A percentile compares a stretch with the other conserved stretches of the same genome.
phyloP scores from a whole-genome alignment of 2,888 invertebrate species.

The Drosophila antonietae region DNA sequence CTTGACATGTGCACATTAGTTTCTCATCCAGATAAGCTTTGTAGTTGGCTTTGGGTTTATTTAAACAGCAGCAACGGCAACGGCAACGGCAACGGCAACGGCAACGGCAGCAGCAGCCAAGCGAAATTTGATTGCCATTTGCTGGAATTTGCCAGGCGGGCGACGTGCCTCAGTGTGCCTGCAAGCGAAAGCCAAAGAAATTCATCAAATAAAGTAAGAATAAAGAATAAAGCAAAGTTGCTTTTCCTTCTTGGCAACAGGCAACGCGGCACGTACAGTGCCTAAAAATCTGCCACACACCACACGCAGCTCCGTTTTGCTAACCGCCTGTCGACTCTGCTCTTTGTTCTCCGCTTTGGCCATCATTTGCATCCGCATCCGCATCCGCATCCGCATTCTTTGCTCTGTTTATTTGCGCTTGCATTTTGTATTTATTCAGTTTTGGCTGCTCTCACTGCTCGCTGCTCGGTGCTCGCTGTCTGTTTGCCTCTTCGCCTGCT shows the following conservation, averaged over 20 bases:
- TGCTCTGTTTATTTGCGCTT: slow-evolving; percentile 67
- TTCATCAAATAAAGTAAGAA: slow-evolving; percentile 19
- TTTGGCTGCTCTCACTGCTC: slow-evolving; percentile 27
- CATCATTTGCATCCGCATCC: slow-evolving; percentile 50
- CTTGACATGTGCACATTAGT: slow-evolving; percentile 66
- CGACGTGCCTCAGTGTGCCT: slow-evolving; percentile 43
- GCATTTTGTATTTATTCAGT: slow-evolving; percentile 71
- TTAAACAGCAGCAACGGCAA: slow-evolving; percentile 26
- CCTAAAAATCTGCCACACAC: slow-evolving; percentile 31
- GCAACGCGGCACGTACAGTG: slow-evolving; percentile 51
- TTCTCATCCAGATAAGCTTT: slow-evolving; percentile 61
- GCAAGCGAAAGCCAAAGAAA: slow-evolving; percentile 9
- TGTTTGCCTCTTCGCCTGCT: slow-evolving; percentile 4
- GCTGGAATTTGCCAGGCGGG: slow-evolving; percentile 47
- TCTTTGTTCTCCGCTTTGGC: slow-evolving; percentile 16
- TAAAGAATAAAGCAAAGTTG: slow-evolving; percentile 27
- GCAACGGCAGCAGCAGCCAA: slow-evolving; percentile 13
- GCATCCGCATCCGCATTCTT: slow-evolving; percentile 52
- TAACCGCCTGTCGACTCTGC: neutral
- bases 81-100: slow-evolving; percentile 4
- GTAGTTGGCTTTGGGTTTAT: slow-evolving; percentile 39
- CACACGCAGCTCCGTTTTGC: neutral
- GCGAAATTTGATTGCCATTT: slow-evolving; percentile 65
- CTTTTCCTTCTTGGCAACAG: neutral
- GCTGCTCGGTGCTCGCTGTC: neutral